Evolutionary conservation across 2,888 invertebrate species (phyloP).

Genomic region (Notodonta dromedarius): DNA sequence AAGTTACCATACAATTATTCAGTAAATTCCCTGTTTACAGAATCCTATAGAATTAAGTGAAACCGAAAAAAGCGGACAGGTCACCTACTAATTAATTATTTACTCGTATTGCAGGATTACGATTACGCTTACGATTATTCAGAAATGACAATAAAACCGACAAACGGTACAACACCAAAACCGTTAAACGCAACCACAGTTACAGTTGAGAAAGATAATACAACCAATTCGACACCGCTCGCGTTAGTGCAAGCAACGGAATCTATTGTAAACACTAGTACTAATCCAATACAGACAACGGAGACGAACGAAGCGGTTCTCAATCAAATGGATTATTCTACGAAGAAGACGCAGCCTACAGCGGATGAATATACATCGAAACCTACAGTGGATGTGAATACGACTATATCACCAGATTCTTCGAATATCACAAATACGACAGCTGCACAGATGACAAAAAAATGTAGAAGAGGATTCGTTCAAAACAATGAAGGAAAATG

Average conservation of each 20-base stretch:
- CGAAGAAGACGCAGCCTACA: conserved; percentile 21
- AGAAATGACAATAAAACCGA: conserved; percentile 88
- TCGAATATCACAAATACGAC: conserved; percentile 24
- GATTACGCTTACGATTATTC: conserved; percentile 90
- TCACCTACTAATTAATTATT: background rate
- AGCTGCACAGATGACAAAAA: conserved; percentile 30
- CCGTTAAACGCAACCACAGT: conserved; percentile 60
- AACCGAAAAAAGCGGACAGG: background rate
- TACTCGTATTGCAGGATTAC: conserved; percentile 83
- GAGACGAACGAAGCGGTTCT: conserved; percentile 21
- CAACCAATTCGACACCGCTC: conserved; percentile 37
- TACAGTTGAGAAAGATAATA: conserved; percentile 45
- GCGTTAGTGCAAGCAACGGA: conserved; percentile 35
- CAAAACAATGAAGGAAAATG: conserved; percentile 70
- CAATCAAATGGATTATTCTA: conserved; percentile 19
- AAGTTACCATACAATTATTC: too few species aligned
- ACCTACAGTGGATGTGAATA: conserved; percentile 14
- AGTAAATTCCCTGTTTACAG: too few species aligned
- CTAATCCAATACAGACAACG: conserved; percentile 31
- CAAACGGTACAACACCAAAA: conserved; percentile 70
- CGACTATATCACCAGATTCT: conserved; percentile 21
- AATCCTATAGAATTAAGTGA: background rate
- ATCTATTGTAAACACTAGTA: conserved; percentile 30
- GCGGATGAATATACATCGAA: conserved; percentile 17
- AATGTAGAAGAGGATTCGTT: conserved; percentile 71